Base-by-base conservation (phyloP, 35 echinoderm and acorn worm genomes). In the Apostichopus japonicus region DNA sequence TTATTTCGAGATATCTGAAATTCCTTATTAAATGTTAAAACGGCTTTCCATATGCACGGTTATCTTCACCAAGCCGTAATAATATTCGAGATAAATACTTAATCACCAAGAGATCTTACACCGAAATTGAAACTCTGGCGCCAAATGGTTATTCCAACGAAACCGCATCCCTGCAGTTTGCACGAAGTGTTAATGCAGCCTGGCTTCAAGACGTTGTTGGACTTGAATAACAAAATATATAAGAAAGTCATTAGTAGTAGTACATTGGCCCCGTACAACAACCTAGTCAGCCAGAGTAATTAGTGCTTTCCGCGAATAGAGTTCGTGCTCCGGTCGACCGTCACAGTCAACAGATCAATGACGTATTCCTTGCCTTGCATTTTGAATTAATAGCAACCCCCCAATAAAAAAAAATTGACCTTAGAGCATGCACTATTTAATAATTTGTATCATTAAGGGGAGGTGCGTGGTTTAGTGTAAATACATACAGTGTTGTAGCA, bases 261-360 rank as follows among this genome's bases (percentile, higher is more conserved):
- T 67, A 19, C 63, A 67, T 67, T 67, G 63, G 6, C 63, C 63
- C 19, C 33, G 33, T 44, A 44, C 33, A 44, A 44, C 33, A 44
- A 44, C 33, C 33, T 9, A 67, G 63, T 67, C 63, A 67, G 11
- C 63, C 63, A 4, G 33, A 11, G 11, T 67, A 67, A 80, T 80
- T 80, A 80, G 52, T 80, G 33, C 24, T 80, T 80, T 80, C 78
- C 78, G 24, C 78, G 23, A 80, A 80, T 44, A 6, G 1, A 80
- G 78, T 22, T 80, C 78, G 52, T 53, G 78, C 78, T 80, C 78
- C 78, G 78, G 78, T 80, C 78, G 78, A 25, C 78, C 25, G 33
- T 44, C 33, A 44, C 33, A 44, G 33, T 44, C 2, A 44, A 44
- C 33, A 44, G 33, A 44, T 67, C 63, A 15, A 11, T 67, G 63